These are phyloP conservation scores for Nymphalis io DNA, from an alignment of 1,140 invertebrate genomes.

Conservation along the genomic window DNA sequence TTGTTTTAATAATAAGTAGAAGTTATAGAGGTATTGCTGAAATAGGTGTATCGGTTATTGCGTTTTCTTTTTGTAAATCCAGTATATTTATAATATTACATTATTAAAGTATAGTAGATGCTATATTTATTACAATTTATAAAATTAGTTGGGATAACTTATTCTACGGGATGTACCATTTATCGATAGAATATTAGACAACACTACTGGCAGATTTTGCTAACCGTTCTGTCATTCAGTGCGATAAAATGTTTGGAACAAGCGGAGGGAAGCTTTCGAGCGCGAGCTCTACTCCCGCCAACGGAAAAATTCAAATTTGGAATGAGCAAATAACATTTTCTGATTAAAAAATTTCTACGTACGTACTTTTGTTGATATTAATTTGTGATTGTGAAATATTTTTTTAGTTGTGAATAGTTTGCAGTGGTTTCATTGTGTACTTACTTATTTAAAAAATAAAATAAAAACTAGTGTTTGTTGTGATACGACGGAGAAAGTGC, in stretches of 20 bases:
- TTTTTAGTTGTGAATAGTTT: neutral
- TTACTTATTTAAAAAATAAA: conserved; percentile 1
- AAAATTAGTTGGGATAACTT: too few species aligned
- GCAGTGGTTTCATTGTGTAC: neutral
- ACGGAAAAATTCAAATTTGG: conserved; percentile 61
- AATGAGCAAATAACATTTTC: conserved; percentile 9
- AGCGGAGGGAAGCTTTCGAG: conserved; percentile 53
- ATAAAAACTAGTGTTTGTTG: conserved; percentile 9
- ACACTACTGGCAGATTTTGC: conserved; percentile 62
- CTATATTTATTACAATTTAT: too few species aligned
- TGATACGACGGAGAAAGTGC: neutral
- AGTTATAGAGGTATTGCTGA: too few species aligned
- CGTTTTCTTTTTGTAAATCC: too few species aligned
- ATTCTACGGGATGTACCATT: neutral
- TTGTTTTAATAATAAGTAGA: too few species aligned
- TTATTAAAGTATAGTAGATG: too few species aligned
- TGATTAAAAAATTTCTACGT: conserved; percentile 3
- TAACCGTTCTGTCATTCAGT: conserved; percentile 68
- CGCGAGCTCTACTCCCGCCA: conserved; percentile 55
- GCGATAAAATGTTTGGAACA: conserved; percentile 68
- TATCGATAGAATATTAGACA: conserved; percentile 43
- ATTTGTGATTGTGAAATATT: neutral
- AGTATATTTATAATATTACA: too few species aligned
- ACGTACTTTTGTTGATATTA: neutral
- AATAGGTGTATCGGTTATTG: too few species aligned